phyloP scores from a whole-genome alignment of 1,140 invertebrate genomes.

The Zaprionus inermis region DNA sequence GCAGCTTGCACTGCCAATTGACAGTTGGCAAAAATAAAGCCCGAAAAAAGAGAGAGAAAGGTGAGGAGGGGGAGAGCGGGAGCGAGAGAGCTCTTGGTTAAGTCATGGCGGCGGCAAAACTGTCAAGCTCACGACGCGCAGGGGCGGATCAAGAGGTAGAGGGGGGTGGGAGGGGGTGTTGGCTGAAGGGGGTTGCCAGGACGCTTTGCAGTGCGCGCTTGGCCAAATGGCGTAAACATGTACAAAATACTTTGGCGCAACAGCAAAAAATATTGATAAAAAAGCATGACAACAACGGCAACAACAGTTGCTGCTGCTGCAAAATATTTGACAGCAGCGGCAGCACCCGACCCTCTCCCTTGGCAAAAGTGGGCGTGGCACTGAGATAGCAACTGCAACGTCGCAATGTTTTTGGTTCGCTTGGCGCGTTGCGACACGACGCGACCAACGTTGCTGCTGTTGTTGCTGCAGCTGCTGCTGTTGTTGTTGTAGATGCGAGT shows the following conservation, averaged over 20 bases:
- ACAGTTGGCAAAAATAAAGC: constrained; percentile 47
- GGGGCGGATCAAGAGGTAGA: background rate
- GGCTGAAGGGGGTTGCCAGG: constrained; percentile 8
- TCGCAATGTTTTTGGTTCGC: constrained; percentile 50
- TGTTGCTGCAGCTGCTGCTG: constrained; percentile 23
- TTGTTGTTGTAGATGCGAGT: constrained; percentile 20
- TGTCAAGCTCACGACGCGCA: constrained; percentile 62
- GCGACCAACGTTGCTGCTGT: constrained; percentile 24
- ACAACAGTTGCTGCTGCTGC: constrained; percentile 17
- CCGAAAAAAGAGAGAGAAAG: background rate
- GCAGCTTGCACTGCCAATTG: constrained; percentile 46
- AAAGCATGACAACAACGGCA: constrained; percentile 46
- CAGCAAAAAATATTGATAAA: constrained; percentile 53
- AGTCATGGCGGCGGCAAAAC: constrained; percentile 69
- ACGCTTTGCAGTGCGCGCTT: constrained; percentile 13
- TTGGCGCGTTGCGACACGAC: constrained; percentile 48
- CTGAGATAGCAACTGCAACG: constrained; percentile 30
- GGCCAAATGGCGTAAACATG: constrained; percentile 76
- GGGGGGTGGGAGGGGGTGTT: too few relatives aligned
- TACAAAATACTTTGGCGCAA: constrained; percentile 76
- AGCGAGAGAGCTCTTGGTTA: constrained; percentile 50
- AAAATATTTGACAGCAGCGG: constrained; percentile 15
- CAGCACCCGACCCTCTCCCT: background rate
- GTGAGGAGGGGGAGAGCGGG: constrained; percentile 31
- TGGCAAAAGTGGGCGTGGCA: background rate